Conservation (phyloP, 2,888 invertebrate genomes). For the Notodonta ziczac region DNA sequence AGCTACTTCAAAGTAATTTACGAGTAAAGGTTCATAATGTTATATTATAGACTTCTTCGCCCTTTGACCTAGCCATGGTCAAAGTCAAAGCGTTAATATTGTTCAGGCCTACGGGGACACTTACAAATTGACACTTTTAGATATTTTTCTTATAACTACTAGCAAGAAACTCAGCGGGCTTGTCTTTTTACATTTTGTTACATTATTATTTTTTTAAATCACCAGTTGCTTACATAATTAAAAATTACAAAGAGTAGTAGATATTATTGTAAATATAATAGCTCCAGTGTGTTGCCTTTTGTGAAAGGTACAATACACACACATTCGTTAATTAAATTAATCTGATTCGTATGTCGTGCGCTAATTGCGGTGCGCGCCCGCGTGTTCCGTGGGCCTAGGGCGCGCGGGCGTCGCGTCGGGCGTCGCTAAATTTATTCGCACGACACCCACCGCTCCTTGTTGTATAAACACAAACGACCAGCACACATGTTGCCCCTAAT, state of each 20-base stretch:
- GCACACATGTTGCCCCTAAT: slow-evolving; percentile 54
- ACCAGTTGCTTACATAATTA: too few relatives aligned
- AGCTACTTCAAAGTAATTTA: slow-evolving; percentile 19
- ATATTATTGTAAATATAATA: slow-evolving; percentile 11
- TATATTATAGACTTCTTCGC: slow-evolving; percentile 25
- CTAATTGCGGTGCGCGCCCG: slow-evolving; percentile 46
- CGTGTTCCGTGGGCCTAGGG: slow-evolving; percentile 48
- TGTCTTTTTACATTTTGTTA: too few relatives aligned
- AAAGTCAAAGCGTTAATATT: too few relatives aligned
- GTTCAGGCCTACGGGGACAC: too few relatives aligned
- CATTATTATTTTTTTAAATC: too few relatives aligned
- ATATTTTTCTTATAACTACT: too few relatives aligned
- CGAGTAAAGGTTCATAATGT: slow-evolving; percentile 15
- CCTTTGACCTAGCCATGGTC: slow-evolving; percentile 1
- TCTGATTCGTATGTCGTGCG: slow-evolving; percentile 50
- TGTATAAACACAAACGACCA: slow-evolving; percentile 40
- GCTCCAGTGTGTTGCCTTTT: slow-evolving; percentile 4
- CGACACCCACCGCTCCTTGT: slow-evolving; percentile 62
- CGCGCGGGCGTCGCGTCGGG: slow-evolving; percentile 29
- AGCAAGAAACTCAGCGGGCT: too few relatives aligned
- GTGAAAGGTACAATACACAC: slow-evolving; percentile 42
- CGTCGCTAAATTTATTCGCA: slow-evolving; percentile 67
- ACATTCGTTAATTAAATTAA: slow-evolving; percentile 65
- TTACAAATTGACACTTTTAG: too few relatives aligned
- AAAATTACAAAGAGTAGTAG: too few relatives aligned